Base-by-base conservation (phyloP, 1,140 invertebrate species). In the Littorina saxatilis region DNA sequence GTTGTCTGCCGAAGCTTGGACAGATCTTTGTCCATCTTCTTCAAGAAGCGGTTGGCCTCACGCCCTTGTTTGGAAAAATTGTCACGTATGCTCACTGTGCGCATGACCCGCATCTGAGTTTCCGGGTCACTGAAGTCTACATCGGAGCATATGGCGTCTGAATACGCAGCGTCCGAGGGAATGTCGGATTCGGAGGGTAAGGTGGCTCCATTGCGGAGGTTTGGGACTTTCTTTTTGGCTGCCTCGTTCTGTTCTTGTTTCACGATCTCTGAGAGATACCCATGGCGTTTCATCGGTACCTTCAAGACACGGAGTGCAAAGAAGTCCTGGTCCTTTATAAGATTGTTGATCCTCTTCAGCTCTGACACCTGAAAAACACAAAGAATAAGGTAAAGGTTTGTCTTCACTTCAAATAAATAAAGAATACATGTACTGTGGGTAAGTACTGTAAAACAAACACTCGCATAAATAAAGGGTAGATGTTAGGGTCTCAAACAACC, bases 281-380 rank as follows among this genome's bases (percentile, higher is more conserved):
- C 89, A 83, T 87, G 84, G 68, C 80, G 81, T 40, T 78, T 87
- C 32, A 90, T 80, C n/a, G 90, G 90, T 17, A 91, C 85, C 82
- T 91, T 90, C n/a, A 91, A 83, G 23, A 75, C 75, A 68, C 84
- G 86, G 32, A 87, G 80, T 37, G 85, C 89, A 87, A 86, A 91
- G 76, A 91, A 90, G 39, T 91, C 90, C 81, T 90, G 89, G 76
- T 91, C 90, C 66, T 84, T 85, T 32, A 91, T 89, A 29, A 91
- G 80, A 52, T 90, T 90, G 73, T 91, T 91, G 23, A 90, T 80
- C 63, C 89, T 80, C 81, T 91, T 91, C 40, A 91, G 52, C 81
- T 91, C 89, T 47, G 90, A 86, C n/a, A 91, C 88, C 89, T 90
- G 85, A 32, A 83, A 85, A 83, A 66, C 58, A 63, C 73, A 83